A percentile compares a stretch with the other conserved stretches of the same genome.
Conservation (phyloP, 2,797 vertebrate species). For the Sebastes matsubarae region DNA sequence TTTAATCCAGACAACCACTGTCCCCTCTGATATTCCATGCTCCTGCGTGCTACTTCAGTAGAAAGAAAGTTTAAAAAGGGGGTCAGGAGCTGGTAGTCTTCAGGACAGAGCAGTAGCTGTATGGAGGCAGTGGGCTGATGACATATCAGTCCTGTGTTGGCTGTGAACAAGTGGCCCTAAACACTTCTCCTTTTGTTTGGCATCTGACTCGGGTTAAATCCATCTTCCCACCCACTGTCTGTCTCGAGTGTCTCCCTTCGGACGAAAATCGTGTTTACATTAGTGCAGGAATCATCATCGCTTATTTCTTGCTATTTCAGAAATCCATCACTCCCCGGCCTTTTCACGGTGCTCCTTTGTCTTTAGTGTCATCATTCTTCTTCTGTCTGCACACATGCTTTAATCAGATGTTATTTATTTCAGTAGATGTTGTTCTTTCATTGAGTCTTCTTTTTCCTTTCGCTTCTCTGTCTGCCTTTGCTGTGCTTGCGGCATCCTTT, state of each 20-base stretch:
- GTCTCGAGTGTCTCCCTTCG: conserved; percentile 50
- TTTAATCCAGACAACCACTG: neutral
- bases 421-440: conserved; percentile 3
- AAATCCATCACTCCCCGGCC: conserved; percentile 7
- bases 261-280: conserved; percentile 48
- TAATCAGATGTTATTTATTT: conserved; percentile 40
- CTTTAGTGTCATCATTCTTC: conserved; percentile 14
- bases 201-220: conserved; percentile 30
- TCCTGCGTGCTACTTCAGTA: neutral
- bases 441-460: neutral
- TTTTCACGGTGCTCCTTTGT: neutral
- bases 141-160: conserved; percentile 35
- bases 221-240: conserved; percentile 56
- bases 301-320: conserved; percentile 40
- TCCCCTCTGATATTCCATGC: neutral
- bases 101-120: neutral
- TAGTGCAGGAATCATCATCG: conserved; percentile 54
- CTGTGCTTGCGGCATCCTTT: neutral
- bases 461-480: neutral
- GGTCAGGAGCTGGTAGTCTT: neutral
- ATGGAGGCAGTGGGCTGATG: conserved; percentile 12
- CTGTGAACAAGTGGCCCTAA: conserved; percentile 42
- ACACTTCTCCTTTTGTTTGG: conserved; percentile 59
- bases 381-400: conserved; percentile 11
- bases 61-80: neutral